Base-by-base conservation (phyloP, 2,113 vertebrate genomes). In the Prietella phreatophila region DNA sequence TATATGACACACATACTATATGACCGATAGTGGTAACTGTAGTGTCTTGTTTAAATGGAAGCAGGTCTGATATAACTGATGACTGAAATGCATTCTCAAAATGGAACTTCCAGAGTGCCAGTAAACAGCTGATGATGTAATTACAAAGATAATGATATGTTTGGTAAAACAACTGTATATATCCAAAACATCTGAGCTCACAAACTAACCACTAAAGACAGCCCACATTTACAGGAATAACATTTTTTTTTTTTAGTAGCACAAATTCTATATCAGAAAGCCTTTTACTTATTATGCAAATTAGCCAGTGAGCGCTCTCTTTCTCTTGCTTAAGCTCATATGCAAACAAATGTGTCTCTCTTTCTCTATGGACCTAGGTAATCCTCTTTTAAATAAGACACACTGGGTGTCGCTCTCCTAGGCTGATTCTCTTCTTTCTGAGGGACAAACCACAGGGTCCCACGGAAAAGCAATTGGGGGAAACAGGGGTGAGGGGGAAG, bases 361-460 rank as follows among this genome's bases (percentile, higher is more conserved):
- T 61, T 83, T 58, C 39, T 73, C 33, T 84, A n/a, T 58, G 75
- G 87, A 33, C 42, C 78, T 81, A 92, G 92, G 80, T 93, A 94
- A 95, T 93, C 93, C 91, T 94, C 90, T 93, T 93, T 93, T 95
- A 94, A 94, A 94, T 93, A 90, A 33, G 85, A 93, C 89, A 89
- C 91, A 90, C 85, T 91, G 86, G 93, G 92, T 87, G 91, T 91
- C 61, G 80, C 90, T 75, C 91, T 86, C 86, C 90, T 89, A 91
- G 60, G 80, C 90, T 85, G 84, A 88, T 89, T 88, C 76, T 78
- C 56, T 82, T 63, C 90, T 91, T 91, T 93, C 93, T 92, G 93
- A 92, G 91, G 91, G 85, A 87, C 91, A 92, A 92, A 93, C 93
- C 93, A 91, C 93, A 93, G 94, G 92, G 93, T 92, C 90, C 19